Conservation (phyloP, 2,888 invertebrate species). For the Caenorhabditis panamensis region DNA sequence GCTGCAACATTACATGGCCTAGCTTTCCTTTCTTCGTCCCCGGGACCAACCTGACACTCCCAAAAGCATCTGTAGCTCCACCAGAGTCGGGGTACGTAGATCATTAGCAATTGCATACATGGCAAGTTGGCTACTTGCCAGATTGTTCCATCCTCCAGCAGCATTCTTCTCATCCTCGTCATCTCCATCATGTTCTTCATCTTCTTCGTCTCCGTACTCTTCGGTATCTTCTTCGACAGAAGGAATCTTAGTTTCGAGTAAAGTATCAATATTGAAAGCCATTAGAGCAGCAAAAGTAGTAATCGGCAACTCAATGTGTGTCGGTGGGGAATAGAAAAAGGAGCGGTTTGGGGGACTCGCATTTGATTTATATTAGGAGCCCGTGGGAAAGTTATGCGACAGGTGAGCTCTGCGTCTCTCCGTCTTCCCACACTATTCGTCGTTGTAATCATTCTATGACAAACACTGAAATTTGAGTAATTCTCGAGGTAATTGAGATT, state of each 20-base stretch:
- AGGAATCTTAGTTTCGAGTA: conserved; percentile 42
- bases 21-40: neutral
- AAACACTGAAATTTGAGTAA: conserved; percentile 61
- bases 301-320: neutral
- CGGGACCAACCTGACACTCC: conserved; percentile 65
- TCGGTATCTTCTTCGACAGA: conserved; percentile 33
- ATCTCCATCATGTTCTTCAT: conserved; percentile 29
- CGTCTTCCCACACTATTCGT: conserved; percentile 23
- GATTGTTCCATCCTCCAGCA: conserved; percentile 34
- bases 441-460: conserved; percentile 58
- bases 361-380: conserved; percentile 57
- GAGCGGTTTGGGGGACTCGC: conserved; percentile 22
- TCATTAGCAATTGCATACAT: conserved; percentile 71
- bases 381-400: conserved; percentile 61
- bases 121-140: conserved; percentile 66
- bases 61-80: conserved; percentile 80
- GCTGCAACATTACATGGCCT: conserved; percentile 67
- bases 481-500: conserved; percentile 52
- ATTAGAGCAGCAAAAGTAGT: conserved; percentile 29
- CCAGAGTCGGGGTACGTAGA: conserved; percentile 72
- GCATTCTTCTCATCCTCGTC: conserved; percentile 10
- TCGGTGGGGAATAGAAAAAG: conserved; percentile 31
- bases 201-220: conserved; percentile 43
- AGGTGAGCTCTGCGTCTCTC: conserved; percentile 45
- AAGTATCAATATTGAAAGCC: conserved; percentile 63